These are phyloP conservation scores for Tenthredo notha DNA, from an alignment of 2,888 invertebrate genomes.

Conservation along the genomic window DNA sequence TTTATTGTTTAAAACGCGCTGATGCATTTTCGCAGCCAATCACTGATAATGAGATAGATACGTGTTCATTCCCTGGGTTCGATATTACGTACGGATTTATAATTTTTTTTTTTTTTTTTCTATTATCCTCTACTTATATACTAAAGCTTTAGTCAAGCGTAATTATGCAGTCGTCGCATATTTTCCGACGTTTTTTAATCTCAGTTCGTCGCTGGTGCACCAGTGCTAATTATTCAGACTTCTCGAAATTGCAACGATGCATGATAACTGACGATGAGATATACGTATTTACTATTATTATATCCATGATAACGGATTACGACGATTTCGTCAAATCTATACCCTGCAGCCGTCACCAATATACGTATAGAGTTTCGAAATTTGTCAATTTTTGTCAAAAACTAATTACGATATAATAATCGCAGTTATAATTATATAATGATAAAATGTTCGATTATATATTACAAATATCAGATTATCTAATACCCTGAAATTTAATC, in stretches of 20 bases:
- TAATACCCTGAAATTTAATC: neutral
- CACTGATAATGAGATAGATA: slow-evolving; percentile 16
- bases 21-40: neutral
- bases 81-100: slow-evolving; percentile 20
- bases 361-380: neutral
- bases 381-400: neutral
- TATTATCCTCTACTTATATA: slow-evolving; percentile 51
- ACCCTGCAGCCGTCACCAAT: neutral
- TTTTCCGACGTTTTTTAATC: slow-evolving; percentile 25
- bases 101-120: slow-evolving; percentile 18
- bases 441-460: neutral
- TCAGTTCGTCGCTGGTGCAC: neutral
- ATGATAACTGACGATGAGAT: neutral
- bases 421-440: neutral
- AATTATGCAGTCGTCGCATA: neutral
- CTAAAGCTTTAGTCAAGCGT: neutral
- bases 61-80: neutral
- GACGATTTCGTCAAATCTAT: neutral
- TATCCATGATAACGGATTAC: neutral
- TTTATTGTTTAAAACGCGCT: neutral
- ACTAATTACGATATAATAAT: neutral
- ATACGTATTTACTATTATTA: neutral
- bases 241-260: slow-evolving; percentile 11
- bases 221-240: slow-evolving; percentile 16
- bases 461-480: neutral